These are phyloP conservation scores for Melanotaenia duboulayi DNA, from an alignment of 2,113 vertebrate genomes.

Conservation along the genomic window DNA sequence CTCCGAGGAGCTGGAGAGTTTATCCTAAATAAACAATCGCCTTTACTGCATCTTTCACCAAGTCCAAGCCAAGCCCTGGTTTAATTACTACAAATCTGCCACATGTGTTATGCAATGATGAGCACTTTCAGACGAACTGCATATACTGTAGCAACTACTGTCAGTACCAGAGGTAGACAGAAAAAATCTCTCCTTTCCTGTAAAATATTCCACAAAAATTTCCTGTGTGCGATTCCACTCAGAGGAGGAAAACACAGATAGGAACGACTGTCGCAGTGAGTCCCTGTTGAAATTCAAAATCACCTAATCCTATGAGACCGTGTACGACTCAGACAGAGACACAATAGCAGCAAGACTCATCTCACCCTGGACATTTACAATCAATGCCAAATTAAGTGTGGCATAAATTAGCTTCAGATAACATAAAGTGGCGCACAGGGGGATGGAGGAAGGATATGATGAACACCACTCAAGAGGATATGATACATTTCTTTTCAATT, in stretches of 20 bases:
- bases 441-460: constrained; percentile 77
- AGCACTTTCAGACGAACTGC: constrained; percentile 58
- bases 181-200: constrained; percentile 45
- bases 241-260: constrained; percentile 38
- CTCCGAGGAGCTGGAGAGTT: constrained; percentile 69
- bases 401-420: constrained; percentile 84
- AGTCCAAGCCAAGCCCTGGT: constrained; percentile 74
- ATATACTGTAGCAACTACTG: constrained; percentile 66
- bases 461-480: constrained; percentile 80
- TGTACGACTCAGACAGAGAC: constrained; percentile 61
- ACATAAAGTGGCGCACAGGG: constrained; percentile 75
- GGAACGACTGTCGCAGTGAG: constrained; percentile 47
- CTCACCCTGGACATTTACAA: constrained; percentile 81
- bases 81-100: constrained; percentile 83
- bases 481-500: constrained; percentile 79
- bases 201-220: constrained; percentile 53
- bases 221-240: constrained; percentile 32
- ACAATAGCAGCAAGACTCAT: constrained; percentile 71
- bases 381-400: constrained; percentile 81
- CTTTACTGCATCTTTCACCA: constrained; percentile 76
- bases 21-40: constrained; percentile 80
- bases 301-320: constrained; percentile 67
- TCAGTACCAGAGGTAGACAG: constrained; percentile 62
- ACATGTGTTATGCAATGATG: constrained; percentile 76
- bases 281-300: constrained; percentile 61